Conservation (phyloP, 2,888 invertebrate species). For the Tinea trinotella region DNA sequence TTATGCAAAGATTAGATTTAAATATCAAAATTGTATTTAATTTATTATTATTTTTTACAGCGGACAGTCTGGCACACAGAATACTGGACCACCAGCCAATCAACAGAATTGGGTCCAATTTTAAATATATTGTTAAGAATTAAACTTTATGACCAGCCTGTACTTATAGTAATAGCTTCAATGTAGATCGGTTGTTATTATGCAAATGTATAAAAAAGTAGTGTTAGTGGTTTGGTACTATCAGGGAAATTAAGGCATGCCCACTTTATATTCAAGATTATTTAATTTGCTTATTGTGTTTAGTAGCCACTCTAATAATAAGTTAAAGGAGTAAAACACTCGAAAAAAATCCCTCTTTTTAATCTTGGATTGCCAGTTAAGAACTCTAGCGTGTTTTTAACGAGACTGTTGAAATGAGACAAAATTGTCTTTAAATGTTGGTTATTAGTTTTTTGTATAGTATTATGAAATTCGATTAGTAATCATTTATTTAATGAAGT, state of each 20-base stretch:
- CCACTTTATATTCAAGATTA: too few relatives aligned
- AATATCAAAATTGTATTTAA: neutral
- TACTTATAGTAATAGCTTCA: neutral
- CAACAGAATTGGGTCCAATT: slow-evolving; percentile 68
- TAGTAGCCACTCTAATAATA: too few relatives aligned
- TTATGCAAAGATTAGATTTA: too few relatives aligned
- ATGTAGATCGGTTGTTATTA: neutral
- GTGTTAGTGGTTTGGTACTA: neutral
- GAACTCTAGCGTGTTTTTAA: too few relatives aligned
- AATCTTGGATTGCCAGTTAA: too few relatives aligned
- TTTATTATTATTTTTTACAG: slow-evolving; percentile 32
- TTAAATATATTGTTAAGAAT: slow-evolving; percentile 25
- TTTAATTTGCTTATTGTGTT: too few relatives aligned
- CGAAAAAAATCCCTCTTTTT: too few relatives aligned
- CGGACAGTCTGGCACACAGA: slow-evolving; percentile 20
- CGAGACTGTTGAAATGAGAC: too few relatives aligned
- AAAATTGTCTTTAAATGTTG: neutral
- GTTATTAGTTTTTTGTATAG: neutral
- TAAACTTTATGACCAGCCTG: neutral
- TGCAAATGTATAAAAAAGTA: neutral
- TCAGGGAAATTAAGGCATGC: too few relatives aligned
- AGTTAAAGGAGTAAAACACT: too few relatives aligned
- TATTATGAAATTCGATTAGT: too few relatives aligned
- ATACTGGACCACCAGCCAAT: slow-evolving; percentile 39
- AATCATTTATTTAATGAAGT: too few relatives aligned